Percentiles rank a stretch among this genome's conserved stretches.
Evolutionary conservation across 2,113 vertebrate genomes (phyloP).

Genomic region (Elaphurus davidianus): DNA sequence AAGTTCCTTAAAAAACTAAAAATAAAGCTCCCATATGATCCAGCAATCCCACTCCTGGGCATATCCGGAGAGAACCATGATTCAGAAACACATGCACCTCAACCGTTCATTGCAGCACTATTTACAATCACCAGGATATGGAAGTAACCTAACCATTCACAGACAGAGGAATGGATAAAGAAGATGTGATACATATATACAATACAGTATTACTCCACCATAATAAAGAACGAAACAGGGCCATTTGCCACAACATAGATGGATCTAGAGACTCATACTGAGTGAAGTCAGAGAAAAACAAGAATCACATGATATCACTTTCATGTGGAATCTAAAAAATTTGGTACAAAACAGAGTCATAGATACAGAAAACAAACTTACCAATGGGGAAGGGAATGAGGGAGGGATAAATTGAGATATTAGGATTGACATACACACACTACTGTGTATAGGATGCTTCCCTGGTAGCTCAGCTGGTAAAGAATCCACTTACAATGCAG

Average conservation of each 20-base stretch:
- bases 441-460: background rate
- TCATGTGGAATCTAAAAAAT: background rate
- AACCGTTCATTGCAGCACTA: background rate
- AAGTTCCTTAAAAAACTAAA: background rate
- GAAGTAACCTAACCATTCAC: background rate
- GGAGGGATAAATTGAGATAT: background rate
- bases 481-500: background rate
- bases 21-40: background rate
- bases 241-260: background rate
- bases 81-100: background rate
- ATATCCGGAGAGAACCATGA: background rate
- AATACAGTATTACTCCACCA: background rate
- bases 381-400: background rate
- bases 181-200: background rate
- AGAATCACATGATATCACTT: background rate
- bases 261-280: background rate
- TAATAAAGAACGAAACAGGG: background rate
- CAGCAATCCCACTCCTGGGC: background rate
- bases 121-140: background rate
- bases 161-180: background rate
- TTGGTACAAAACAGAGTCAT: background rate
- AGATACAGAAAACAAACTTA: background rate
- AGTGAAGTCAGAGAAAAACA: background rate
- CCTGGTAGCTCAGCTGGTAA: background rate
- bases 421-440: background rate